Base-by-base conservation (phyloP, 1,140 invertebrate genomes). In the Hirudo medicinalis region DNA sequence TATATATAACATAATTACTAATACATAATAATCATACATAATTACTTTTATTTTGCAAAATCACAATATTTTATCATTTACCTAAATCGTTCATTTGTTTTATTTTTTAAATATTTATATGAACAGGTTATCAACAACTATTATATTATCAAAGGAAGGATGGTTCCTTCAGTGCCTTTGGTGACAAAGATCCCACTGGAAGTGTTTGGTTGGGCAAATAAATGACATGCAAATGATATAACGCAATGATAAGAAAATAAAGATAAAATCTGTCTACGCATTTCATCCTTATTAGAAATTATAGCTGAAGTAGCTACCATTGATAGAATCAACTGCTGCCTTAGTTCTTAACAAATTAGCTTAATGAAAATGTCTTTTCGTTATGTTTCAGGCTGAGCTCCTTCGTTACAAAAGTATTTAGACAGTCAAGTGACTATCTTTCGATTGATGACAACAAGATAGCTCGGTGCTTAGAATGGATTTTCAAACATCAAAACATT, bases 81-180 rank as follows among this genome's bases (percentile, higher is more conserved):
- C 15, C 15, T n/a, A 60, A 22, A 15, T 15, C 27, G 15, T 60
- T 60, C n/a, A 54, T 6, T 54, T 72, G n/a, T n/a, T n/a, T n/a
- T n/a, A n/a, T n/a, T n/a, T n/a, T n/a, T n/a, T n/a, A n/a, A n/a
- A n/a, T n/a, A n/a, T n/a, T n/a, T n/a, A n/a, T n/a, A n/a, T 36
- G 32, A 2, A n/a, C 36, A 79, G 91, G 91, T 2, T 97, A 97
- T 80, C 95, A 98, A 78, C 86, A 91, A 74, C 88, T 98, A 79
- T 85, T 98, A 75, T 92, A 89, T 6, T 98, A 92, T 80, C 88
- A 88, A 72, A 88, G 90, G 71, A 79, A 83, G 9, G 94, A 97
- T 80, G 93, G 93, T 2, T 96, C 93, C 0, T 99, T 97, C 79
- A 93, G 92, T 79, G 89, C 91, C 25, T 97, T 97, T 80, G 92